phyloP scores from a whole-genome alignment of 2,888 invertebrate species.

The Thereva nobilitata region DNA sequence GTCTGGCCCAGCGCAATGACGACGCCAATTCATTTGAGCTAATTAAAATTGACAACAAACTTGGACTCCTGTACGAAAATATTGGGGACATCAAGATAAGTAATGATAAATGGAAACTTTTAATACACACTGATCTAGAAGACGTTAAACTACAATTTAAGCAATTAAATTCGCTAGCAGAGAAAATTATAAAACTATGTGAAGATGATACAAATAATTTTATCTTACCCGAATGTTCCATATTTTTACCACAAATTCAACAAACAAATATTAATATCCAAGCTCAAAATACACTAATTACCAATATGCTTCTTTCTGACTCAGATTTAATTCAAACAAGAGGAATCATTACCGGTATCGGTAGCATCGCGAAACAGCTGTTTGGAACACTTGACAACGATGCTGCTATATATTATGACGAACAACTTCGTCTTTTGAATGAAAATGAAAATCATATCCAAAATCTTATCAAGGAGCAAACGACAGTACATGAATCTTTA shows the following conservation, averaged over 20 bases:
- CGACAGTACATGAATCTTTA: conserved; percentile 1
- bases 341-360: neutral
- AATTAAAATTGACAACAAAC: neutral
- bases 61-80: neutral
- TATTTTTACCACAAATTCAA: neutral
- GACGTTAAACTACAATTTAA: neutral
- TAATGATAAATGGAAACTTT: conserved; percentile 6
- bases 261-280: neutral
- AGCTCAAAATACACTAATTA: conserved; percentile 2
- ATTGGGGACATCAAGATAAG: neutral
- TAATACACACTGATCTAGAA: neutral
- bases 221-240: neutral
- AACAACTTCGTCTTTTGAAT: neutral
- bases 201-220: neutral
- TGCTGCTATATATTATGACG: conserved; percentile 2
- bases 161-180: neutral
- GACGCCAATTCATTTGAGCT: neutral
- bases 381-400: conserved; percentile 2
- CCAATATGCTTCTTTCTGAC: neutral
- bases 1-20: neutral
- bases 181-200: neutral
- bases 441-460: conserved; percentile 1
- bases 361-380: neutral
- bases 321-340: neutral
- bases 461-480: conserved; percentile 5